phyloP scores from a whole-genome alignment of 2,797 vertebrate species.

The Miichthys miiuy region DNA sequence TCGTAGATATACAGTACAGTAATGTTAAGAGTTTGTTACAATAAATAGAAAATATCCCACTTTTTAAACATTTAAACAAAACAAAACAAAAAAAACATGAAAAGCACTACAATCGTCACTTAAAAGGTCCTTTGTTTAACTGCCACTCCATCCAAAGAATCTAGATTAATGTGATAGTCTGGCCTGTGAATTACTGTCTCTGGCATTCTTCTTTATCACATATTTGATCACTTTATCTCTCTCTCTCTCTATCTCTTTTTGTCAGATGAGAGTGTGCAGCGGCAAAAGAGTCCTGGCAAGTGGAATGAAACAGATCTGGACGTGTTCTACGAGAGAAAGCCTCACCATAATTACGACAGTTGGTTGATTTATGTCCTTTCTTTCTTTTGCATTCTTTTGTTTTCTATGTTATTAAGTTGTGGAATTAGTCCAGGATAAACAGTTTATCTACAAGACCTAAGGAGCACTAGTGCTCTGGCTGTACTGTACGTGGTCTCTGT shows the following conservation, averaged over 20 bases:
- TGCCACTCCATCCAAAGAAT: background rate
- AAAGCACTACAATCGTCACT: background rate
- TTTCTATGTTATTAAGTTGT: background rate
- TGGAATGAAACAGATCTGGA: slow-evolving; percentile 96
- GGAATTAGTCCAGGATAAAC: background rate
- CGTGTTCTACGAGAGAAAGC: slow-evolving; percentile 87
- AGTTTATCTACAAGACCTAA: background rate
- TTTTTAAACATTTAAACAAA: background rate
- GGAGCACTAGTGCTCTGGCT: background rate
- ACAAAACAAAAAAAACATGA: no score
- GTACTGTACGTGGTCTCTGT: background rate
- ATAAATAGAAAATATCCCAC: background rate
- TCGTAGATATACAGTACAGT: background rate
- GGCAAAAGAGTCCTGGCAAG: slow-evolving; percentile 80
- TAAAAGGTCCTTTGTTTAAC: background rate
- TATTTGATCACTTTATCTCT: background rate
- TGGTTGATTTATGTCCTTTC: slow-evolving; percentile 56
- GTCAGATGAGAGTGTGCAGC: slow-evolving; percentile 85
- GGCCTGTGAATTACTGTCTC: background rate
- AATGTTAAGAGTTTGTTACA: background rate
- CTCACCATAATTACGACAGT: slow-evolving; percentile 89
- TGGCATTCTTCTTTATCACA: background rate
- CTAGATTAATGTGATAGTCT: background rate
- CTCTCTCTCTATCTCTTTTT: background rate
- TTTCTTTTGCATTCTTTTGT: background rate